Base-by-base conservation (phyloP, 2,888 invertebrate genomes). In the Plemyria rubiginata region DNA sequence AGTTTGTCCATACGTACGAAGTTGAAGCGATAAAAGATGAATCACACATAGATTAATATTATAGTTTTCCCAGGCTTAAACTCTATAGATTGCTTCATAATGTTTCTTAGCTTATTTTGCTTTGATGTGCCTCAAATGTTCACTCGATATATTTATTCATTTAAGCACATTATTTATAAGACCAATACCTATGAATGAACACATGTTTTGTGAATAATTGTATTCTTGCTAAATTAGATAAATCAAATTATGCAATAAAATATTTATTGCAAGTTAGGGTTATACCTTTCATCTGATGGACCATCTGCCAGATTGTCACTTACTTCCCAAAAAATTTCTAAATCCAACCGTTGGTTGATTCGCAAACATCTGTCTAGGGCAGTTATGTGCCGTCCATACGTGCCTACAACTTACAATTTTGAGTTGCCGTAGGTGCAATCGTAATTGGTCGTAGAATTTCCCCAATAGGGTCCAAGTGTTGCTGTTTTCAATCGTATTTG, bases 11-110 rank as follows among this genome's bases (percentile, higher is more conserved):
- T 79, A 78, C 79, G 74, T 81, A 85, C 77, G 78, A 81, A 82
- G 80, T 85, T 82, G 82, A 80, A 85, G 79, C 85, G 86, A 86
- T 90, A 89, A 89, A 86, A 86, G 83, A 87, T 88, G 86, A 85
- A 87, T 87, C 84, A 81, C 75, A 73, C 68, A 56, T 68, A 83
- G 85, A 88, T 87, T 86, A 84, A 86, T 88, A 85, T 81, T 86
- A n/a, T n/a, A n/a, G 82, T 86, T 84, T 77, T 81, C 79, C 13
- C 16, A 48, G 29, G 54, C 54, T 36, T 54, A 13, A 4, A 41
- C 41, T 13, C 41, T 13, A 4, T 13, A 13, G n/a, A 13, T 41
- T 13, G 13, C 7, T 5, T 40, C 0, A 4, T 11, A 40, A 40
- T 40, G 12, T 40, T 40, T 41, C 28, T 48, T 6, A n/a, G 28